phyloP scores from a whole-genome alignment of 2,113 vertebrate genomes.

The Poeciliopsis prolifica region DNA sequence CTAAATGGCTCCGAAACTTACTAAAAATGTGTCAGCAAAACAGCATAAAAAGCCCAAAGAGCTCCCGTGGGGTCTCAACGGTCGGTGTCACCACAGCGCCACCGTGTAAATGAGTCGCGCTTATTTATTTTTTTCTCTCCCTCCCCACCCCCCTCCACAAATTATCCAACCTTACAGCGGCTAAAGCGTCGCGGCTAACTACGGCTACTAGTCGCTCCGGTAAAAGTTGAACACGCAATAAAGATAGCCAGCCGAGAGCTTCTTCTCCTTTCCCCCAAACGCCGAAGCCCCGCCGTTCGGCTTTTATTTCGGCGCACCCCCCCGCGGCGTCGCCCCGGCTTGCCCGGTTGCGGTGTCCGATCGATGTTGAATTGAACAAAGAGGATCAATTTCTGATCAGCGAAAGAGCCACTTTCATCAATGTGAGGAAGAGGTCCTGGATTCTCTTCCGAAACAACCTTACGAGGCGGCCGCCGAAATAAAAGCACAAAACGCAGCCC shows the following conservation, averaged over 20 bases:
- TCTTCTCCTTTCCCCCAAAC: neutral
- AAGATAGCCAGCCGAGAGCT: conserved; percentile 53
- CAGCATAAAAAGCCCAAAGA: conserved; percentile 34
- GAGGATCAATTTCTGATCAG: conserved; percentile 93
- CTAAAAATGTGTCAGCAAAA: conserved; percentile 33
- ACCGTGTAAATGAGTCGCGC: conserved; percentile 74
- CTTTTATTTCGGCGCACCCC: conserved; percentile 65
- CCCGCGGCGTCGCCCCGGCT: conserved; percentile 71
- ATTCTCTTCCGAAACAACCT: conserved; percentile 69
- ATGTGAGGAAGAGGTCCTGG: conserved; percentile 80
- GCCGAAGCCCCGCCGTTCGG: conserved; percentile 34
- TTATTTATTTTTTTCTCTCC: conserved; percentile 62
- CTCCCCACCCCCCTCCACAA: conserved; percentile 26
- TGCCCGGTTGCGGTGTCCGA: conserved; percentile 88
- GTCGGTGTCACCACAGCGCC: conserved; percentile 76
- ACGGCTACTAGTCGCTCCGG: conserved; percentile 72
- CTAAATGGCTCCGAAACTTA: conserved; percentile 56
- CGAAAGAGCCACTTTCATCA: conserved; percentile 85
- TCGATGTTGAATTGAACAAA: conserved; percentile 95
- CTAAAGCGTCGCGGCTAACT: conserved; percentile 74
- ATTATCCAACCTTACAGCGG: conserved; percentile 73
- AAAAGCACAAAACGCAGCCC: conserved; percentile 54
- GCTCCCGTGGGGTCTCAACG: conserved; percentile 33
- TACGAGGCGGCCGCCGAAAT: conserved; percentile 56
- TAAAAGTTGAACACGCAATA: conserved; percentile 77